These are phyloP conservation scores for Meandrina meandrites DNA, from an alignment of 92 coral and sea anemone species.

Conservation along the genomic window DNA sequence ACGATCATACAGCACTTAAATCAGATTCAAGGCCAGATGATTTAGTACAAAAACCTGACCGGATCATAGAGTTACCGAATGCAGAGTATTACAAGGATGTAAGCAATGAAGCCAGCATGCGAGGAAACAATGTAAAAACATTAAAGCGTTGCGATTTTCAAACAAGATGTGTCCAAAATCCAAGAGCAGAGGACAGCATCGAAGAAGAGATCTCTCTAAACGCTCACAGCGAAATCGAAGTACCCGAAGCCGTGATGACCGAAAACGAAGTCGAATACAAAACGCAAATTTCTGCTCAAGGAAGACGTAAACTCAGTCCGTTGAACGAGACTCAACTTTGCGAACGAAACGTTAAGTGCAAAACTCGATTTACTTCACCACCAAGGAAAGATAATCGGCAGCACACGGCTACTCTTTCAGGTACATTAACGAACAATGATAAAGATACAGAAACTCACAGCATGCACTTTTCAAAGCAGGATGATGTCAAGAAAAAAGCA, in stretches of 20 bases:
- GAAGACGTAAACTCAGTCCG: not conserved
- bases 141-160: not conserved
- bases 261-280: constrained; percentile 13
- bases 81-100: not conserved
- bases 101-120: not conserved
- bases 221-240: not conserved
- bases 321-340: not conserved
- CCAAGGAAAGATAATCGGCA: not conserved
- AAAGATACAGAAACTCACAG: not conserved
- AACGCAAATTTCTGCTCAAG: not conserved
- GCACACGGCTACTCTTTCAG: not conserved
- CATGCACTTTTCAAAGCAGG: constrained; percentile 4
- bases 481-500: not conserved
- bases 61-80: not conserved
- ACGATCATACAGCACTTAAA: not conserved
- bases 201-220: not conserved
- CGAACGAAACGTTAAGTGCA: not conserved
- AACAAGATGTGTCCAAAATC: not conserved
- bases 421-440: not conserved
- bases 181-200: not conserved
- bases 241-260: not conserved
- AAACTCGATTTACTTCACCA: not conserved
- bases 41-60: not conserved
- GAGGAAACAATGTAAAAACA: not conserved
- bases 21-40: not conserved